phyloP scores from a whole-genome alignment of 2,888 invertebrate species.

The Lasioglossum figueresi region DNA sequence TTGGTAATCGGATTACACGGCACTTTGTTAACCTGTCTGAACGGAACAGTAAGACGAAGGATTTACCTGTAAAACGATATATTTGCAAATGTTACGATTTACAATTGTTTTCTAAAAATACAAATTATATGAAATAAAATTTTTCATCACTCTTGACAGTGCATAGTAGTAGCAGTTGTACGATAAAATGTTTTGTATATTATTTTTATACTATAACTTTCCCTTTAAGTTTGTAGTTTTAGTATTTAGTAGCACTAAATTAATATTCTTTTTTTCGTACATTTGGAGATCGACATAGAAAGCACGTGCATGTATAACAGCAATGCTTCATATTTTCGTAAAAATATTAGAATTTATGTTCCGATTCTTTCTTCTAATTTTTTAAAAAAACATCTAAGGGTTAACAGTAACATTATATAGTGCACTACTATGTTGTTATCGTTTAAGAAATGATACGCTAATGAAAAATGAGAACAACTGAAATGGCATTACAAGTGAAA shows the following conservation, averaged over 20 bases:
- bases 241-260: slow-evolving; percentile 14
- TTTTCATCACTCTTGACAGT: neutral
- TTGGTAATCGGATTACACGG: slow-evolving; percentile 18
- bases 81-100: slow-evolving; percentile 34
- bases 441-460: slow-evolving; percentile 13
- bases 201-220: slow-evolving; percentile 39
- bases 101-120: slow-evolving; percentile 10
- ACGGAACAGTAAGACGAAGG: slow-evolving; percentile 9
- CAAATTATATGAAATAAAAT: slow-evolving; percentile 14
- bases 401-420: neutral
- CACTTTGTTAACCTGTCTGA: slow-evolving; percentile 20
- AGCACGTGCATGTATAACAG: slow-evolving; percentile 18
- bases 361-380: neutral
- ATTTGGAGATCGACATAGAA: slow-evolving; percentile 24
- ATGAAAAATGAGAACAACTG: slow-evolving; percentile 2
- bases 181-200: slow-evolving; percentile 36
- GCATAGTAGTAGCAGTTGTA: slow-evolving; percentile 44
- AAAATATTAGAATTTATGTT: slow-evolving; percentile 19
- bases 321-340: slow-evolving; percentile 4
- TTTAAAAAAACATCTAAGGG: neutral
- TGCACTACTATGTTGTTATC: neutral
- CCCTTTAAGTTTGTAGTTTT: slow-evolving; percentile 27
- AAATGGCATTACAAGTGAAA: slow-evolving; percentile 51
- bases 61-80: slow-evolving; percentile 18
- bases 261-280: slow-evolving; percentile 22